Conservation (phyloP, 2,888 invertebrate genomes). For the Eristalinus sepulchralis region DNA sequence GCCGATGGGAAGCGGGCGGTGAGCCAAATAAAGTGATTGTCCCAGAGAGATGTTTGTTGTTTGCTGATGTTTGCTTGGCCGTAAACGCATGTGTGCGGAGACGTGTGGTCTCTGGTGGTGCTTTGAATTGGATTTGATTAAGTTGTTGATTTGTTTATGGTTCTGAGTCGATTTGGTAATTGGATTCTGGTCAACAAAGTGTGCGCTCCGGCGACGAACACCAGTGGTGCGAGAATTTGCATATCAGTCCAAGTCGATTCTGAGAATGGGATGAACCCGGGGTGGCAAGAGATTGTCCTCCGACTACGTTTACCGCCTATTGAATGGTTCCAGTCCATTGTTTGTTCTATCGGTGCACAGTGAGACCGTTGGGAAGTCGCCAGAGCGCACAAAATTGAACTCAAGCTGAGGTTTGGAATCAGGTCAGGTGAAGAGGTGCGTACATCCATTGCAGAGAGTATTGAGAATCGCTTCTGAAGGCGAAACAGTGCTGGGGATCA, state of each 20-base stretch:
- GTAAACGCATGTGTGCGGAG: background rate
- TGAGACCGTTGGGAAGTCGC: background rate
- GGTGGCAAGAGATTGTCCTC: background rate
- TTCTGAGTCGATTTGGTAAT: constrained; percentile 19
- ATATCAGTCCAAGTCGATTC: background rate
- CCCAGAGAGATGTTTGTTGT: background rate
- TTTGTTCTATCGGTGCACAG: background rate
- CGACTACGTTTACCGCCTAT: background rate
- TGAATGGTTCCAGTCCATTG: background rate
- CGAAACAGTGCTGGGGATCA: too few relatives aligned
- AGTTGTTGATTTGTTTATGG: constrained; percentile 30
- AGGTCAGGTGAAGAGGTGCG: background rate
- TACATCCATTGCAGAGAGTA: background rate
- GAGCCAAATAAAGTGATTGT: constrained; percentile 10
- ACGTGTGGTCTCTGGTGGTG: background rate
- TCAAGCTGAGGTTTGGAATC: background rate
- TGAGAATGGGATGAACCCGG: background rate
- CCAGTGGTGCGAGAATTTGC: background rate
- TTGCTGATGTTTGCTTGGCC: constrained; percentile 10
- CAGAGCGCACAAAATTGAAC: background rate
- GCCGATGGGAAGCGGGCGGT: background rate
- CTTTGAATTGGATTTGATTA: background rate
- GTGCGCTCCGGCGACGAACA: background rate
- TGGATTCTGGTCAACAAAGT: constrained; percentile 9
- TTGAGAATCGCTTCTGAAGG: background rate